Conservation (phyloP, 1,140 invertebrate species). For the Cydia strobilella region DNA sequence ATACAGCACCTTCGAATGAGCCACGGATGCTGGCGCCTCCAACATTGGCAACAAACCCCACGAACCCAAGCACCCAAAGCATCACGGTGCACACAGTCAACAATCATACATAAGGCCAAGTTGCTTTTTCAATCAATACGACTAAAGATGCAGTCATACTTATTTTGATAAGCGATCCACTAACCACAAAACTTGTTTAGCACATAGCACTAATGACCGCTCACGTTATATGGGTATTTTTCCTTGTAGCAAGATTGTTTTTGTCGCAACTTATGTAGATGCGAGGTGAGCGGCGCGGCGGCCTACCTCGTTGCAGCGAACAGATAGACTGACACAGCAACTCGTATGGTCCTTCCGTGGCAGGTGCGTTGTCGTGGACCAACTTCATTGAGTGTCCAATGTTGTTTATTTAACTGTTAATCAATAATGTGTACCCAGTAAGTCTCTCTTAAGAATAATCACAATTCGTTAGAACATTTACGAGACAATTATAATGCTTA, state of each 20-base stretch:
- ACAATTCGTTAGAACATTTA: background rate
- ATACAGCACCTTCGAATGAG: background rate
- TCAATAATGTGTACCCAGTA: background rate
- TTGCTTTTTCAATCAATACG: background rate
- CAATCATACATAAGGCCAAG: background rate
- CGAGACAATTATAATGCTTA: too few relatives aligned
- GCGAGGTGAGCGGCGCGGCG: background rate
- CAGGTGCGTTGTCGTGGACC: background rate
- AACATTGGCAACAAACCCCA: background rate
- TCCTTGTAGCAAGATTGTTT: constrained; percentile 7
- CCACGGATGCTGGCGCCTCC: background rate
- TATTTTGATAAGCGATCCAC: background rate
- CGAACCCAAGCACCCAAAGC: constrained; percentile 7
- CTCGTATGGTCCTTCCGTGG: background rate
- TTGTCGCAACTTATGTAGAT: background rate
- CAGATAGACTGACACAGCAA: background rate
- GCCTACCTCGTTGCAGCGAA: background rate
- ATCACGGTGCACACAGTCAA: background rate
- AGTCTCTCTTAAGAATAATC: background rate
- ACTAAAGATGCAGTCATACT: constrained; percentile 5
- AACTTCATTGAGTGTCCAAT: background rate
- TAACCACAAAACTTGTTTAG: constrained; percentile 10
- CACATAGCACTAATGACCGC: constrained; percentile 4
- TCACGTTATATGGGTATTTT: background rate
- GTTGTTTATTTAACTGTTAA: background rate